Evolutionary conservation across 2,888 invertebrate species (phyloP).

Genomic region (Alloplasta piceator): DNA sequence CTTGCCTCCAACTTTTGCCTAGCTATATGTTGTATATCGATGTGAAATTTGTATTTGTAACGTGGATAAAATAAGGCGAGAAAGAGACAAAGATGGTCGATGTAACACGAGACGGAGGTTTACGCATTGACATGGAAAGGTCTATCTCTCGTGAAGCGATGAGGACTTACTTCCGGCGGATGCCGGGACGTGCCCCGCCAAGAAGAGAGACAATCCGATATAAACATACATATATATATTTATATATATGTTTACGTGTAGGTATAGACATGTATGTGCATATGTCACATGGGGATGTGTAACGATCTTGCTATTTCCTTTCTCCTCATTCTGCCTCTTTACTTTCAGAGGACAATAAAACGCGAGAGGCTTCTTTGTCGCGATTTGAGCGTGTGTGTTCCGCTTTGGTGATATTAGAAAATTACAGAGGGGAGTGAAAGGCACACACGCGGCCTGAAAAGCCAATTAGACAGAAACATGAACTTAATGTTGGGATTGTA

Average conservation of each 20-base stretch:
- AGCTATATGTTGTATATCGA: too few relatives aligned
- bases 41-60: conserved; percentile 11
- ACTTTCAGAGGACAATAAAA: conserved; percentile 54
- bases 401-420: conserved; percentile 22
- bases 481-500: conserved; percentile 16
- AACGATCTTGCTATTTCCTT: conserved; percentile 7
- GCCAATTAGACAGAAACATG: conserved; percentile 43
- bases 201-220: conserved; percentile 26
- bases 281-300: neutral
- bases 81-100: neutral
- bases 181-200: conserved; percentile 62
- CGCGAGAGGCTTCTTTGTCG: conserved; percentile 24
- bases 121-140: conserved; percentile 62
- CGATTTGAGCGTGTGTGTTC: conserved; percentile 21
- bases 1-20: neutral
- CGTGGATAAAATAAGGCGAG: conserved; percentile 28
- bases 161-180: conserved; percentile 65
- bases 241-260: too few relatives aligned
- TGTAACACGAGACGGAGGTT: conserved; percentile 60
- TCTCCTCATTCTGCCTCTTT: conserved; percentile 22
- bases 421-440: conserved; percentile 11
- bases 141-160: conserved; percentile 59
- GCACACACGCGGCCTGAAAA: conserved; percentile 11
- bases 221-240: neutral
- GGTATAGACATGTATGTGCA: conserved; percentile 3